Evolutionary conservation across 2,113 vertebrate genomes (phyloP).

Genomic region (Sialia sialis): DNA sequence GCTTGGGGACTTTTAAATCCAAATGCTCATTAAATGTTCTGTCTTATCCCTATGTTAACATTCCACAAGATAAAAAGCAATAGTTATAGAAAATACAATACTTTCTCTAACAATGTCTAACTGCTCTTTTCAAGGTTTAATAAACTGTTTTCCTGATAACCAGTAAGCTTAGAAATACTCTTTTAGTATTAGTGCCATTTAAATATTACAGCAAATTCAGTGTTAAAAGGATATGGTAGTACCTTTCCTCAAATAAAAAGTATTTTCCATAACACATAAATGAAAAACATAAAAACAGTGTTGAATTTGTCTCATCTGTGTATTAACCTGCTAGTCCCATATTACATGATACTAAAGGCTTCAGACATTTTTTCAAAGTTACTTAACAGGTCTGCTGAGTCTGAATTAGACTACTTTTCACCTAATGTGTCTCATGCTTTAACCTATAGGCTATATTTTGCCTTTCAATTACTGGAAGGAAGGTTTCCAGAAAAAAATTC

Average conservation of each 20-base stretch:
- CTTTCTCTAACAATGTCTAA: neutral
- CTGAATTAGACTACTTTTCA: neutral
- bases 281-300: neutral
- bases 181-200: neutral
- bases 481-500: neutral
- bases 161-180: neutral
- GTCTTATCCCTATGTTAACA: neutral
- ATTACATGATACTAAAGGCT: neutral
- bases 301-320: neutral
- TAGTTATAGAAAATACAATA: neutral
- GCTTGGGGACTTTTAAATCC: conserved; percentile 3
- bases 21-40: conserved; percentile 24
- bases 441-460: neutral
- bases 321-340: neutral
- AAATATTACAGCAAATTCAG: neutral
- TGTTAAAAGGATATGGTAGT: neutral
- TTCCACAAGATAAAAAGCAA: neutral
- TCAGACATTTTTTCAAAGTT: neutral
- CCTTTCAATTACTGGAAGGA: neutral
- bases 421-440: neutral
- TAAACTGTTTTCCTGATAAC: neutral
- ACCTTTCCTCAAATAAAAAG: neutral
- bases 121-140: neutral
- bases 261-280: neutral
- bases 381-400: neutral